Base-by-base conservation (phyloP, 2,113 vertebrate genomes). In the Peromyscus californicus region DNA sequence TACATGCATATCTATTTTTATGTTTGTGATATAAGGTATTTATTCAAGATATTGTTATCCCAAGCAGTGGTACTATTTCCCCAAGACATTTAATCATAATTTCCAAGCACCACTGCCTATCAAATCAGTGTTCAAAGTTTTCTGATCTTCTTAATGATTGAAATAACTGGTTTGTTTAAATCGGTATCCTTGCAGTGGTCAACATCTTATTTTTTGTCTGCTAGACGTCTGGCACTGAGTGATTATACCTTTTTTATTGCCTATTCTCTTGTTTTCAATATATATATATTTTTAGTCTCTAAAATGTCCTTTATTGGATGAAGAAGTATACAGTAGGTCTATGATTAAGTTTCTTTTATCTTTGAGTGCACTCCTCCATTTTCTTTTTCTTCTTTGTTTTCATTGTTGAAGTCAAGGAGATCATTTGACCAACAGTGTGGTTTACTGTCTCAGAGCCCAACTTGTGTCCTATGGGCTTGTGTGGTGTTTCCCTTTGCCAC, bases 331-430 rank as follows among this genome's bases (percentile, higher is more conserved):
- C 19, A 0, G 17, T 79, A 15, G 33, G 3, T 92, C 5, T 88
- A 67, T 1, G 90, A 26, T 83, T 86, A 42, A 72, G n/a, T 54
- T 61, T 83, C 21, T 86, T 93, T 72, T 51, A 42, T 78, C 16
- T 67, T 87, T 87, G 95, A 87, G 22, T 0, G 17, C 12, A 15
- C 8, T n/a, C 4, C 48, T 39, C 2, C 26, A 17, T 36, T 78
- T 95, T 95, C 4, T 4, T 84, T 93, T 80, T 78, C 63, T 90
- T 90, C 45, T 87, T 88, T 76, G 5, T 74, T 94, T 84, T 61
- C 33, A 17, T 93, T 76, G 57, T 75, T 93, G 59, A 51, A 90
- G 90, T 22, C 87, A 97, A 92, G 21, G 51, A n/a, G 13, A 7
- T 74, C 57, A 86, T 96, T 89, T 93, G 29, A 13, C 5, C 8